Conservation (phyloP, 2,797 vertebrate genomes). For the Megalops cyprinoides region DNA sequence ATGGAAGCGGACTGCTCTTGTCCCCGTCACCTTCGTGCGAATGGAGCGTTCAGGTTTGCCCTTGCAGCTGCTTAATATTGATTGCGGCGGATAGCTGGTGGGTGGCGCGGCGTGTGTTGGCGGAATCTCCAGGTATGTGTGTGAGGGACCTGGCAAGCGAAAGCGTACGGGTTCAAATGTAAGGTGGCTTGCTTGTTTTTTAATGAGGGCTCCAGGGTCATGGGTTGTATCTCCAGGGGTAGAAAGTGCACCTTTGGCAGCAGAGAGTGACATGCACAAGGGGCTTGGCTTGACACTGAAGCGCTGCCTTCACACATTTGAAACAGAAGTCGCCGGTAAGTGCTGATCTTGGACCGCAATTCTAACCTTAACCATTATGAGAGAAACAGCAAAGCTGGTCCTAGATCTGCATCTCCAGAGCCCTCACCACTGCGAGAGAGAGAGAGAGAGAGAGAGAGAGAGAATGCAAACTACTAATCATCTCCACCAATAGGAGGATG, state of each 20-base stretch:
- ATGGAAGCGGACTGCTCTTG: background rate
- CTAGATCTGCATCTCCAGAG: too few relatives aligned
- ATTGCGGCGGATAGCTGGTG: background rate
- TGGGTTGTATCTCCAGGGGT: background rate
- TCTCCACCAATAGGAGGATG: too few relatives aligned
- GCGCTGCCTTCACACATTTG: background rate
- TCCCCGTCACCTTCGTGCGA: background rate
- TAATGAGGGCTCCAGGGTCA: too few relatives aligned
- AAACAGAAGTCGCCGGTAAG: background rate
- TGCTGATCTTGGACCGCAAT: too few relatives aligned
- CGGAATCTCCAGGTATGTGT: background rate
- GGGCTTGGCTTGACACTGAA: background rate
- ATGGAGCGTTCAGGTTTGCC: background rate
- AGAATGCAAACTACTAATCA: too few relatives aligned
- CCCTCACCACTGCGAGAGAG: too few relatives aligned
- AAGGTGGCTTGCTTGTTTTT: too few relatives aligned
- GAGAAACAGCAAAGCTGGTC: too few relatives aligned
- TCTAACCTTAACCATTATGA: too few relatives aligned
- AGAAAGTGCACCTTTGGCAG: background rate
- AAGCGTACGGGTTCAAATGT: too few relatives aligned
- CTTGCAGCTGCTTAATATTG: background rate
- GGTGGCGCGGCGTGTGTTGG: background rate
- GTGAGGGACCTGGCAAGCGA: background rate
- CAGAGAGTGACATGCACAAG: background rate
- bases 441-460: too few relatives aligned